Percentiles rank a stretch among this genome's conserved stretches.
Conservation (phyloP, 2,797 vertebrate genomes). For the Micrastur ruficollis region DNA sequence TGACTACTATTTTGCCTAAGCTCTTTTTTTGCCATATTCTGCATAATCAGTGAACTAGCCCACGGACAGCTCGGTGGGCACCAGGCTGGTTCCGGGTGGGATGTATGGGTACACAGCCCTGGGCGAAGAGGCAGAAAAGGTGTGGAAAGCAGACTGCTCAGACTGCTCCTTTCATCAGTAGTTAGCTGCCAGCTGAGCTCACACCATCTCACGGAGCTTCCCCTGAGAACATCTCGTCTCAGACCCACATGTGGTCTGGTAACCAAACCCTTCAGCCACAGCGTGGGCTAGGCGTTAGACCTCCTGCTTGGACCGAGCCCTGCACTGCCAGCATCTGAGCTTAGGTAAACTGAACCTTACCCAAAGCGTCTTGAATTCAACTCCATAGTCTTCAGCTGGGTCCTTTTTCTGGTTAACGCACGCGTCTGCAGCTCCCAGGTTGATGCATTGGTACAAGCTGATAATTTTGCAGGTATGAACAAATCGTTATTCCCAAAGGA, state of each 20-base stretch:
- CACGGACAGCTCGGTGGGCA: background rate
- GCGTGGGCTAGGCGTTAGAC: fast-evolving
- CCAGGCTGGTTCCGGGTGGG: background rate
- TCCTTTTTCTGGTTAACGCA: background rate
- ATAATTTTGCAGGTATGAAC: background rate
- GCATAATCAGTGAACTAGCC: background rate
- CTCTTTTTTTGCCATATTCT: background rate
- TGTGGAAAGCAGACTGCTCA: background rate
- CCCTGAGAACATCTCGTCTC: background rate
- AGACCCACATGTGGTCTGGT: background rate
- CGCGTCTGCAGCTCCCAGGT: background rate
- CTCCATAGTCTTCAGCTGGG: background rate
- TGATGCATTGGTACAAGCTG: background rate
- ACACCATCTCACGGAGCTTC: background rate
- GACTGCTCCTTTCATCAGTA: background rate
- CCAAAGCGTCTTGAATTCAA: background rate
- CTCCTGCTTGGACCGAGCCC: background rate
- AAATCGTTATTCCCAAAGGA: background rate
- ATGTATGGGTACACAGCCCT: background rate
- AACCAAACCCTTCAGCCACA: background rate
- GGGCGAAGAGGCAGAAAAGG: background rate
- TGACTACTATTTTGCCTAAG: background rate
- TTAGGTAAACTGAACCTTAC: background rate
- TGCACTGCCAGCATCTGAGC: background rate
- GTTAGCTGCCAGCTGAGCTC: background rate